Evolutionary conservation across 2,888 invertebrate genomes (phyloP).

Genomic region (Hedya salicella): DNA sequence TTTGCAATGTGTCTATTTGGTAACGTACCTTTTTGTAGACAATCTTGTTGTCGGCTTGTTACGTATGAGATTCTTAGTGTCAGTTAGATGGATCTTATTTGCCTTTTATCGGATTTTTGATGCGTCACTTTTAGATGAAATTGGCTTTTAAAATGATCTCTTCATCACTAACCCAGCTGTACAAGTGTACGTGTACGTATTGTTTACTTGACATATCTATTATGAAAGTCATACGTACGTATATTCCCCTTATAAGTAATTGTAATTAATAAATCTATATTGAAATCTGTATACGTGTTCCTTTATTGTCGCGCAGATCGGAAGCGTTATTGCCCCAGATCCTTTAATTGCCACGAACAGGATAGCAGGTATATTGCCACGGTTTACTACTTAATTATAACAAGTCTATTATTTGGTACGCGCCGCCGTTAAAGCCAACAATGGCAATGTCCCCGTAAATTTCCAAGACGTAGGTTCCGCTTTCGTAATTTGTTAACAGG

Average conservation of each 20-base stretch:
- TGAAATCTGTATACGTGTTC: not conserved
- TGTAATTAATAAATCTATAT: not conserved
- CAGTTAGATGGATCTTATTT: too few species aligned
- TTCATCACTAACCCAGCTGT: too few species aligned
- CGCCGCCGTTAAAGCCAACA: constrained; percentile 37
- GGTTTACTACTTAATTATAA: constrained; percentile 40
- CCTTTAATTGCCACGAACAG: constrained; percentile 31
- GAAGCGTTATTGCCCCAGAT: constrained; percentile 20
- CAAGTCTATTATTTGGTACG: constrained; percentile 38
- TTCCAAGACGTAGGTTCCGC: constrained; percentile 43
- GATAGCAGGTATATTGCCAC: constrained; percentile 21
- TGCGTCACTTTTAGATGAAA: too few species aligned
- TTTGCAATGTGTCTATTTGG: not conserved
- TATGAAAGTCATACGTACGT: not conserved
- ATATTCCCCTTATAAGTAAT: not conserved
- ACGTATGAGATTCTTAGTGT: too few species aligned
- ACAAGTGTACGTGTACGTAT: too few species aligned
- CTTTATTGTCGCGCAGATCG: constrained; percentile 25
- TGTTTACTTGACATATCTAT: too few species aligned
- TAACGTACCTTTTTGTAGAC: too few species aligned
- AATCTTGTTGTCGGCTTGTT: too few species aligned
- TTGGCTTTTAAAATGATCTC: too few species aligned
- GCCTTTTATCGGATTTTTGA: too few species aligned
- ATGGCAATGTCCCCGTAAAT: constrained; percentile 43
- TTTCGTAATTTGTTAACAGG: constrained; percentile 43